Percentiles rank a stretch among this genome's conserved stretches.
Conservation (phyloP, 2,888 invertebrate genomes). For the Eulithis testata region DNA sequence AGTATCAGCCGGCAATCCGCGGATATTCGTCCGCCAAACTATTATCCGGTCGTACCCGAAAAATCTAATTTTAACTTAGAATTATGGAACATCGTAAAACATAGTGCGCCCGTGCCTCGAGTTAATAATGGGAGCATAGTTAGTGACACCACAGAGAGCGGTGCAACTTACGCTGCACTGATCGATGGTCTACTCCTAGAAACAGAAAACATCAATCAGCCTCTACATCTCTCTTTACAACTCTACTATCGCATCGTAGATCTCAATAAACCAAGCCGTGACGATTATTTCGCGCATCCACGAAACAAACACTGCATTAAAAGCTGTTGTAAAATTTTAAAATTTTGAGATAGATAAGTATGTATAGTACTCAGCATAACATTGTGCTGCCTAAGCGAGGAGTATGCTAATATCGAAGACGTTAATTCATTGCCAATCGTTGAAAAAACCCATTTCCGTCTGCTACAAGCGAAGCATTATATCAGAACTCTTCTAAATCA, state of each 20-base stretch:
- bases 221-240: constrained; percentile 67
- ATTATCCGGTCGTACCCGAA: constrained; percentile 61
- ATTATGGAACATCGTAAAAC: constrained; percentile 48
- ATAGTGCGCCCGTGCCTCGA: constrained; percentile 71
- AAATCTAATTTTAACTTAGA: constrained; percentile 52
- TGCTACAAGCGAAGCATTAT: constrained; percentile 73
- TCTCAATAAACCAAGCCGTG: constrained; percentile 69
- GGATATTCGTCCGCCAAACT: constrained; percentile 58
- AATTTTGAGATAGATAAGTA: constrained; percentile 48
- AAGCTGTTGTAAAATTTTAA: constrained; percentile 59
- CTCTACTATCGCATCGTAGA: constrained; percentile 61
- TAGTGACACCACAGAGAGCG: constrained; percentile 84
- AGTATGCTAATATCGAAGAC: constrained; percentile 47
- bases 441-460: constrained; percentile 55
- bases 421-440: constrained; percentile 67
- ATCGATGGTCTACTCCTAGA: constrained; percentile 86
- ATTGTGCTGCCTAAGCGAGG: constrained; percentile 48
- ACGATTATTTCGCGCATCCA: constrained; percentile 73
- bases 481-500: constrained; percentile 45
- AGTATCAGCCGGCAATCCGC: constrained; percentile 59
- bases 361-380: constrained; percentile 30
- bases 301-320: constrained; percentile 68
- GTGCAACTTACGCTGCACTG: constrained; percentile 81
- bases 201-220: constrained; percentile 85
- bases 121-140: constrained; percentile 74